Conservation (phyloP, 30 jellyfish, hydroid and myxozoan species). For the Haliclystus octoradiatus region DNA sequence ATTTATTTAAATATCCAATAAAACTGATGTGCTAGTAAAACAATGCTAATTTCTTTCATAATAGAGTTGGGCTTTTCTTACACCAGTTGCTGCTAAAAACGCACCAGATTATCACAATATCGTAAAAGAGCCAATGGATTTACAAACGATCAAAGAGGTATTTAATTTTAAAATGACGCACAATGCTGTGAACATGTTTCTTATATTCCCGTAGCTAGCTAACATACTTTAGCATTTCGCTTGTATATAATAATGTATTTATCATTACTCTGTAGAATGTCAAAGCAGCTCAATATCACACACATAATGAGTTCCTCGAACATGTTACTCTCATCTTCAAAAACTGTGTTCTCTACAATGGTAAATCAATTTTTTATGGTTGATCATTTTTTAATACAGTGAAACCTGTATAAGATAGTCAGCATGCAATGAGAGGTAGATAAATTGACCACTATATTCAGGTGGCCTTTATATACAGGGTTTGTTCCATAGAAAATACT, state of each 20-base stretch:
- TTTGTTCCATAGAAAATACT: too few species aligned
- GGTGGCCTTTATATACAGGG: too few species aligned
- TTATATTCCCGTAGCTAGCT: too few species aligned
- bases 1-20: too few species aligned
- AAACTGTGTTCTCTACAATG: conserved; percentile 87
- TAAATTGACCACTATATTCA: too few species aligned
- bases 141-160: conserved; percentile 86
- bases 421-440: too few species aligned
- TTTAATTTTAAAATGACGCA: neutral
- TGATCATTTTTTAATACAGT: neutral
- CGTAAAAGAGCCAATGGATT: conserved; percentile 91
- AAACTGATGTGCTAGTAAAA: too few species aligned
- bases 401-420: neutral
- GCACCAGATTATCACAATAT: conserved; percentile 89
- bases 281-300: conserved; percentile 36
- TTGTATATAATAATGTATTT: too few species aligned
- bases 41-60: neutral
- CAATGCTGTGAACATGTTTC: neutral
- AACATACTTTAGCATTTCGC: too few species aligned
- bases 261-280: neutral
- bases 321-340: conserved; percentile 64
- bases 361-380: too few species aligned
- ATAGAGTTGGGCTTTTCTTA: conserved; percentile 97
- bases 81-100: conserved; percentile 76
- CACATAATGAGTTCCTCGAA: conserved; percentile 67